Evolutionary conservation across 2,113 vertebrate species (phyloP).

Genomic region (Lophius piscatorius): DNA sequence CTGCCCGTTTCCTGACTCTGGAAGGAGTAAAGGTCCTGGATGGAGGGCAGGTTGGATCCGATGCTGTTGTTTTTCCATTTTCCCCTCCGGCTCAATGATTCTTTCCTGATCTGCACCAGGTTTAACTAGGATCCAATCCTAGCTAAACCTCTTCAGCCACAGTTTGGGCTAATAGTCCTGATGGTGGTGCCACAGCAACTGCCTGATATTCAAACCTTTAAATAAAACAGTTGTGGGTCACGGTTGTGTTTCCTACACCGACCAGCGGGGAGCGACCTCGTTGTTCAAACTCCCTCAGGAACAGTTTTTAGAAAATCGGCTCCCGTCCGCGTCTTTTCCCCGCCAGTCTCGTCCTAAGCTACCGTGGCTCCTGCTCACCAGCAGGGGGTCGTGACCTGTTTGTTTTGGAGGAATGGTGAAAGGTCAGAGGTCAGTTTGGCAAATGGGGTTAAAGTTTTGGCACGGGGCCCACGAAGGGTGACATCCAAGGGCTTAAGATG

Average conservation of each 20-base stretch:
- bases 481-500: conserved; percentile 52
- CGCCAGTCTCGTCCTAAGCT: conserved; percentile 38
- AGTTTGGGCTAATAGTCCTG: no score
- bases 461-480: conserved; percentile 6
- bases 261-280: conserved; percentile 2
- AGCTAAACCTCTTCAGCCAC: no score
- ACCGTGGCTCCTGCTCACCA: conserved; percentile 47
- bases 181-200: no score
- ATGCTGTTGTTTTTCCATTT: no score
- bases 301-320: neutral
- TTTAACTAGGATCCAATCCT: no score
- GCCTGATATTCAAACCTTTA: no score
- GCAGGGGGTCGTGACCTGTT: conserved; percentile 57
- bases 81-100: no score
- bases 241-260: neutral
- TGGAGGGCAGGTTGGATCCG: no score
- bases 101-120: no score
- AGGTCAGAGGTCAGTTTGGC: conserved; percentile 56
- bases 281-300: neutral
- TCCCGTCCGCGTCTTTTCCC: conserved; percentile 15
- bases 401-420: conserved; percentile 65
- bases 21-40: no score
- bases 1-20: no score
- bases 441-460: conserved; percentile 16
- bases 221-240: neutral